Percentiles rank a stretch among this genome's conserved stretches.
Conservation (phyloP, 2,888 invertebrate genomes). For the Silvanus unidentatus region DNA sequence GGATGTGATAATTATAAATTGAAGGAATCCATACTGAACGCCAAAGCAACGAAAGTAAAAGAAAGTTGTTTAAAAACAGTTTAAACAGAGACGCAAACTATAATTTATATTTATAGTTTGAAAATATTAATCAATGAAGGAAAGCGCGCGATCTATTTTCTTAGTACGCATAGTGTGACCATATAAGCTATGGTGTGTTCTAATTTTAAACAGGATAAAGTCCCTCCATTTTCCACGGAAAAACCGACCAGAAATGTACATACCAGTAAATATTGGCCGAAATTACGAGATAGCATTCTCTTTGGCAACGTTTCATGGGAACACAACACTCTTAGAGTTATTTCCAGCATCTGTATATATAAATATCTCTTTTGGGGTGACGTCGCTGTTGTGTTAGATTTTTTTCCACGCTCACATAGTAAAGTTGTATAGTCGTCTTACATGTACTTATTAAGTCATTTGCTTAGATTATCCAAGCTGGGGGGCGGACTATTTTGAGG, state of each 20-base stretch:
- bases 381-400: slow-evolving; percentile 11
- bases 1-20: too few relatives aligned
- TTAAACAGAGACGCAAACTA: too few relatives aligned
- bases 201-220: slow-evolving; percentile 19
- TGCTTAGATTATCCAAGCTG: slow-evolving; percentile 1
- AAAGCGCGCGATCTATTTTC: background rate
- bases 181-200: slow-evolving; percentile 25
- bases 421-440: too few relatives aligned
- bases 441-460: slow-evolving; percentile 27
- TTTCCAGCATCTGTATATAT: slow-evolving; percentile 26
- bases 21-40: too few relatives aligned
- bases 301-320: slow-evolving; percentile 20
- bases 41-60: too few relatives aligned
- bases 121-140: slow-evolving; percentile 1
- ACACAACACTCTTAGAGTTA: slow-evolving; percentile 16
- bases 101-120: too few relatives aligned
- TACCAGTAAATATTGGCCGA: slow-evolving; percentile 18
- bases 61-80: too few relatives aligned
- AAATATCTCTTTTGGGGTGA: slow-evolving; percentile 18
- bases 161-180: slow-evolving; percentile 18
- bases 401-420: slow-evolving; percentile 21
- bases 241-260: slow-evolving; percentile 2
- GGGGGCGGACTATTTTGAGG: slow-evolving; percentile 1
- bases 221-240: background rate
- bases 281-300: slow-evolving; percentile 8